These are phyloP conservation scores for Gastracanthus pulcherrimus DNA, from an alignment of 2,888 invertebrate species.

Conservation along the genomic window DNA sequence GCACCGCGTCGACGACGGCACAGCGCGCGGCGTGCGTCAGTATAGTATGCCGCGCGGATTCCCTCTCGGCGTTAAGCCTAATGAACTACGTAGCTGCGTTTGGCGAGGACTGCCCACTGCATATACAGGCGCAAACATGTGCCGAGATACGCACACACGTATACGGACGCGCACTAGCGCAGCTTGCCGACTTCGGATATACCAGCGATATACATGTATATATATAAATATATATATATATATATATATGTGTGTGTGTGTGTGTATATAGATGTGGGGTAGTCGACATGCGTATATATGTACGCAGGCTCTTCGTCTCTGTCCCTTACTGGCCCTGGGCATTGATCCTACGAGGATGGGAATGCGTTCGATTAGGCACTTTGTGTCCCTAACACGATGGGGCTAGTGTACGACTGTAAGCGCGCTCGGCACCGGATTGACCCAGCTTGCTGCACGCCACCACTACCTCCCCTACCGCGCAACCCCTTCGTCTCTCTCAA, in stretches of 20 bases:
- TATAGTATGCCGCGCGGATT: conserved; percentile 26
- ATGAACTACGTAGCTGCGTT: conserved; percentile 33
- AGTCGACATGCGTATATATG: background rate
- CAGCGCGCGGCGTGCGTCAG: no score
- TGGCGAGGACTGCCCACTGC: background rate
- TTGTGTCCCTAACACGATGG: conserved; percentile 30
- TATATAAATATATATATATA: background rate
- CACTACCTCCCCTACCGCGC: background rate
- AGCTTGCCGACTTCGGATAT: background rate
- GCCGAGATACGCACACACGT: background rate
- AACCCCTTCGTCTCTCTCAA: background rate
- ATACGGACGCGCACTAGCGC: background rate
- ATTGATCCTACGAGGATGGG: conserved; percentile 32
- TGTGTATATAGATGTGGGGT: no score
- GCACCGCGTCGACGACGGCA: no score
- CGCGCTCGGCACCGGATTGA: conserved; percentile 17
- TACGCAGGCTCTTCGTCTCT: background rate
- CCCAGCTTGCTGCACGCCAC: background rate
- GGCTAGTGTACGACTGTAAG: conserved; percentile 32
- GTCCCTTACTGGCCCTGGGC: background rate
- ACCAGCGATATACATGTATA: background rate
- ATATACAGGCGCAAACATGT: background rate
- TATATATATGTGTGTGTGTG: background rate
- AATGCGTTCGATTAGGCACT: conserved; percentile 49
- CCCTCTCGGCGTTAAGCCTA: conserved; percentile 35